Percentiles rank a stretch among this genome's conserved stretches.
Conservation (phyloP, 2,797 vertebrate species). For the Streptopelia turtur region DNA sequence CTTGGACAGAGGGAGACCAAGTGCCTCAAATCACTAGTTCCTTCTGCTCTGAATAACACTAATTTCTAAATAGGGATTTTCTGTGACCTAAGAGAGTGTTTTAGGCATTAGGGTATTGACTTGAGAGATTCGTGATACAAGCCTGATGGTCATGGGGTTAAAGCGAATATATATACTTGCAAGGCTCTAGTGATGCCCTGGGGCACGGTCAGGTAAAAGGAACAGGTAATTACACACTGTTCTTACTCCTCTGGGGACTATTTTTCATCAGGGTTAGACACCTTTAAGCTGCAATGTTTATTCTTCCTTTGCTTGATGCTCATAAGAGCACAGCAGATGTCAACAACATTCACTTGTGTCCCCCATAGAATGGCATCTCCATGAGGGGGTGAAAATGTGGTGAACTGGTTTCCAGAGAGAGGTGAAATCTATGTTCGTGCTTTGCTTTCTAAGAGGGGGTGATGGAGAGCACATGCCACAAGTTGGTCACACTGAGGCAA, state of each 20-base stretch:
- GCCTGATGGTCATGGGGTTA: not conserved
- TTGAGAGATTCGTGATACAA: not conserved
- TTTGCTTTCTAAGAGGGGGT: not conserved
- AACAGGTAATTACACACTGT: not conserved
- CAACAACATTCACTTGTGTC: not conserved
- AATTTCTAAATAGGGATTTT: not conserved
- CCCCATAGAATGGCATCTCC: not conserved
- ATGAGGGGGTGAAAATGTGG: fast-evolving
- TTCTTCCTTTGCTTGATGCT: not conserved
- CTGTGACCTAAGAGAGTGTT: not conserved
- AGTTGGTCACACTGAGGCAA: not conserved
- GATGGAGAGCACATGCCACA: fast-evolving
- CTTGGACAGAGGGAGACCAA: not conserved
- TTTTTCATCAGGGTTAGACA: not conserved
- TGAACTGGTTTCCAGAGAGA: not conserved
- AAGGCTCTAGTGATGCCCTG: not conserved
- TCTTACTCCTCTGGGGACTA: not conserved
- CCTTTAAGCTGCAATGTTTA: not conserved
- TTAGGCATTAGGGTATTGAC: not conserved
- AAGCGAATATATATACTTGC: not conserved
- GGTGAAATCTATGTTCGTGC: fast-evolving
- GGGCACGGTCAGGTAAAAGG: not conserved
- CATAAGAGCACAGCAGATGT: not conserved
- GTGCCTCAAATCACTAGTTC: not conserved
- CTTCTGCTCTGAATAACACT: not conserved